Evolutionary conservation across 2,888 invertebrate species (phyloP), one percentile per base, ranked within the genome.

Genomic region (Chalcosyrphus nemorum): DNA sequence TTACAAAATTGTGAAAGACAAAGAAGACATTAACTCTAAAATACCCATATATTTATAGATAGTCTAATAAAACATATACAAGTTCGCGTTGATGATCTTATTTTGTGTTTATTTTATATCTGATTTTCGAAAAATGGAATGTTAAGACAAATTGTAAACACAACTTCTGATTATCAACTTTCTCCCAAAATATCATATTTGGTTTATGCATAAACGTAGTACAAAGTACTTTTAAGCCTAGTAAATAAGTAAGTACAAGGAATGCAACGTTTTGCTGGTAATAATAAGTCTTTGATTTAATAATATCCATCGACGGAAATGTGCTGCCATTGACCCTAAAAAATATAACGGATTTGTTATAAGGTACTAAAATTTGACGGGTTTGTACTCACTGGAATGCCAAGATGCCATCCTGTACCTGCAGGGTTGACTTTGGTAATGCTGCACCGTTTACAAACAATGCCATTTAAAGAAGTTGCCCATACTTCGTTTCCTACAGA

Each of bases 361-460:
- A 61, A 56, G 61, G 29, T 57, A 56, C 24, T 13, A 72, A 32
- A 24, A 54, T 27, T 27, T 19, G 17, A 43, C 52, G 32, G 38
- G 11, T n/a, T 27, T 5, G 17, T 17, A 47, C 87, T 87, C 87
- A 91, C 91, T 29, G 91, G 89, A 57, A 95, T 94, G 32, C 95
- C 94, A 47, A 93, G 92, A 88, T 94, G 94, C 97, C 97, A 98
- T 27, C 95, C 95, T 29, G 94, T 93, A 57, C 97, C 97, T 70
- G 94, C 93, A 1, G 95, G 95, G 92, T 95, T 95, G 38, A 94
- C 94, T 50, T 92, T 90, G 9, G 95, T 95, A 38, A 97, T 94
- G 15, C 97, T 97, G 85, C 95, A 93, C 68, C 97, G 93, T 77
- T 95, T 93, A 84, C 94, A 94, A 56, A 96, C 92, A 19, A 93